Evolutionary conservation across 2,888 invertebrate genomes (phyloP), one percentile per base, ranked within the genome.

Genomic region (Keiferia lycopersicella): DNA sequence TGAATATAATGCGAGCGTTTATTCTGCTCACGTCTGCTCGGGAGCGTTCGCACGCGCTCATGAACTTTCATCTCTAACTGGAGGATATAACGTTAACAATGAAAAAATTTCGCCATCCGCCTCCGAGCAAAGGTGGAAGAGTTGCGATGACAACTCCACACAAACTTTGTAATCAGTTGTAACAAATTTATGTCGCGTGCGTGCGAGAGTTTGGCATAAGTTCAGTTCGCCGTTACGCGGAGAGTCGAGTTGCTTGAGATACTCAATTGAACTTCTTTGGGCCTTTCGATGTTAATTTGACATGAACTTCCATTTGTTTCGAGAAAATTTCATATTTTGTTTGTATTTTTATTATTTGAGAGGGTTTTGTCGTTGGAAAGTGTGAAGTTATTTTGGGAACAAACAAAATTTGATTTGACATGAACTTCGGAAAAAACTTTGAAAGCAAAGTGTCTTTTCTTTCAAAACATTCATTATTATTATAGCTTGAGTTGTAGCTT

Each of bases 131-230:
- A 86, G 87, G 86, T 87, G 74, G 87, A 89, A 88, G 88, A 88
- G 89, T 90, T 88, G 88, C 71, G 88, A 86, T 87, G 90, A 91
- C 88, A 90, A 86, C 82, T 84, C 79, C 78, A 76, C 80, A 75
- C 79, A 79, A 88, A 91, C 80, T 91, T 89, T 78, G 83, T 90
- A 89, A 91, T 90, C 89, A 89, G 88, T 86, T 88, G 84, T 86
- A 86, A 88, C 86, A 81, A 88, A 91, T 89, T 90, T 90, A 90
- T 87, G 86, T 83, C 74, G 74, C 71, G 85, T 80, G 88, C 89
- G 91, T 88, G 88, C 78, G 74, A 67, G 68, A 68, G 65, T 66
- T 67, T 67, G 59, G 62, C 65, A 65, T 61, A 63, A 71, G 70
- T 70, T 68, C 60, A 65, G 60, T 64, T 64, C 58, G 67, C 59